Conservation (phyloP, 2,888 invertebrate genomes). For the Ectemnius continuus region DNA sequence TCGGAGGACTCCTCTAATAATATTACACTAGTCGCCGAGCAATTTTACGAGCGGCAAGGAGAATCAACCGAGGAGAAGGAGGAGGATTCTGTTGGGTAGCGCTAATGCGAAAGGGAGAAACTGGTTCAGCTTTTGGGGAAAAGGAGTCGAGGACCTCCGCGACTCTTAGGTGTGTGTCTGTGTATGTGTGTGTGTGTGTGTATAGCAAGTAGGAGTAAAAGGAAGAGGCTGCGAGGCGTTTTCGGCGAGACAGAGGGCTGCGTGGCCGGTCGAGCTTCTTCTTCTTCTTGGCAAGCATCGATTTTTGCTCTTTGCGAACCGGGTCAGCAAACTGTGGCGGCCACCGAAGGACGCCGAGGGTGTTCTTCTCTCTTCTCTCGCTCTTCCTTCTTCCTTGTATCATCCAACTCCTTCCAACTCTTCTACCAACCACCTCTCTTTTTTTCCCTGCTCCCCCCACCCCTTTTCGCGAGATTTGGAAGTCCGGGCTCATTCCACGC, state of each 20-base stretch:
- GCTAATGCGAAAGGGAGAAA: too few relatives aligned
- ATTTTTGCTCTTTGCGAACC: slow-evolving; percentile 63
- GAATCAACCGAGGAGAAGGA: too few relatives aligned
- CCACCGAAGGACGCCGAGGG: slow-evolving; percentile 70
- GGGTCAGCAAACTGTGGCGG: slow-evolving; percentile 73
- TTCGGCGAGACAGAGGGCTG: too few relatives aligned
- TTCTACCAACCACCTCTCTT: slow-evolving; percentile 17
- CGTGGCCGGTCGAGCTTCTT: too few relatives aligned
- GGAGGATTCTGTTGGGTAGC: background rate
- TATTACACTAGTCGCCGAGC: too few relatives aligned
- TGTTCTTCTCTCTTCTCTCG: slow-evolving; percentile 41
- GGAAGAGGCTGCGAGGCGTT: too few relatives aligned
- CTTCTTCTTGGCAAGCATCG: slow-evolving; percentile 31
- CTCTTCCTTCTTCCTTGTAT: slow-evolving; percentile 41
- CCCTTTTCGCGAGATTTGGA: slow-evolving; percentile 45
- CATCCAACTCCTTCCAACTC: slow-evolving; percentile 14
- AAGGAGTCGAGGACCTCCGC: too few relatives aligned
- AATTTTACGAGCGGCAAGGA: too few relatives aligned
- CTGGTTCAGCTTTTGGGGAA: too few relatives aligned
- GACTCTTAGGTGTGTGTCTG: too few relatives aligned
- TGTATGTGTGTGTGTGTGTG: too few relatives aligned
- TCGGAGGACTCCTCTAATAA: slow-evolving; percentile 26
- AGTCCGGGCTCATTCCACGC: slow-evolving; percentile 46
- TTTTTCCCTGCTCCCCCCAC: slow-evolving; percentile 9
- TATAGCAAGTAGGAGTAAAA: too few relatives aligned